Evolutionary conservation across 1,140 invertebrate genomes (phyloP).

Genomic region (Leptonema lineaticorne): DNA sequence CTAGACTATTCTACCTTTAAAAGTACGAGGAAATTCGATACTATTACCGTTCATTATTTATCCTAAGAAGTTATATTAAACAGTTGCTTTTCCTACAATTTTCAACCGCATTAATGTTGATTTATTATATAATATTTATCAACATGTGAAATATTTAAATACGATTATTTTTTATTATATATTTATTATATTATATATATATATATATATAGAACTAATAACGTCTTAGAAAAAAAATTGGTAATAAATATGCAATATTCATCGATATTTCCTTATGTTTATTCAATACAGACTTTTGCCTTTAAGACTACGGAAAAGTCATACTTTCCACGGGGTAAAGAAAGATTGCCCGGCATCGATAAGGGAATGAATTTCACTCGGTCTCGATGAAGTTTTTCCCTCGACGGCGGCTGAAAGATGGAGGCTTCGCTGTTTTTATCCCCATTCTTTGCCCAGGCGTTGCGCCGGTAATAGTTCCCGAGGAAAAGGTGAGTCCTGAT

Average conservation of each 20-base stretch:
- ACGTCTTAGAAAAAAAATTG: too few relatives aligned
- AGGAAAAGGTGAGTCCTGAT: constrained; percentile 21
- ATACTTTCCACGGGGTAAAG: background rate
- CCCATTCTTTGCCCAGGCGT: too few relatives aligned
- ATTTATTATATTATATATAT: too few relatives aligned
- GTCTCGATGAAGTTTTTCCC: constrained; percentile 2
- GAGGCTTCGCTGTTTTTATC: constrained; percentile 16
- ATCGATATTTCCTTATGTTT: too few relatives aligned
- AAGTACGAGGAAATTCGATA: constrained; percentile 17
- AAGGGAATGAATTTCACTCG: background rate
- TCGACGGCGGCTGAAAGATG: background rate
- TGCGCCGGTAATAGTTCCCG: background rate
- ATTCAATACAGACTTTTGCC: background rate
- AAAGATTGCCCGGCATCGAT: background rate
- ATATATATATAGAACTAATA: too few relatives aligned
- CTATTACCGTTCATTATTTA: constrained; percentile 24
- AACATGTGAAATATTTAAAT: too few relatives aligned
- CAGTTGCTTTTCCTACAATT: background rate
- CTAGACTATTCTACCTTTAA: constrained; percentile 21
- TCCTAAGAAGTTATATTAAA: constrained; percentile 9
- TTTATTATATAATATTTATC: too few relatives aligned
- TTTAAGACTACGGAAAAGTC: background rate
- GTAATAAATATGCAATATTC: too few relatives aligned
- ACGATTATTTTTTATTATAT: too few relatives aligned
- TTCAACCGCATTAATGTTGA: background rate